Percentiles rank a stretch among this genome's conserved stretches.
phyloP scores from a whole-genome alignment of 2,888 invertebrate genomes.

The Archips crataeganus region DNA sequence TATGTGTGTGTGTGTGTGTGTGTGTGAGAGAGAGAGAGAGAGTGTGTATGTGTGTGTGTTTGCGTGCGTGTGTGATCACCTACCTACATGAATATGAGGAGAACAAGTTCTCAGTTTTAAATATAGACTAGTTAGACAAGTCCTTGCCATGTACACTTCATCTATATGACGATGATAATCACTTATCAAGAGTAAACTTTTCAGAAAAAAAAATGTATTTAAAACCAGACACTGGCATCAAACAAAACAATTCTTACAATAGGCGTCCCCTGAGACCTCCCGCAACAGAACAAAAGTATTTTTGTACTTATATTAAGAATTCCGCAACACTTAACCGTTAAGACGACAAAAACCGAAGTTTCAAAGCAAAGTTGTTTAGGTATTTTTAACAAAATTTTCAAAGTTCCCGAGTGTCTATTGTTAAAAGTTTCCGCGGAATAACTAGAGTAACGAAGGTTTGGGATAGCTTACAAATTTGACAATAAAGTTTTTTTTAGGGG shows the following conservation, averaged over 20 bases:
- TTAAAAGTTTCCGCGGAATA: slow-evolving; percentile 31
- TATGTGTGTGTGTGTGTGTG: too few relatives aligned
- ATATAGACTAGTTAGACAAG: too few relatives aligned
- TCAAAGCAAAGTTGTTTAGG: slow-evolving; percentile 13
- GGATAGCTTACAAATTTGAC: slow-evolving; percentile 23
- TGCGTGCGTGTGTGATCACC: too few relatives aligned
- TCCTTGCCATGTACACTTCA: too few relatives aligned
- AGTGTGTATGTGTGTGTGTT: too few relatives aligned
- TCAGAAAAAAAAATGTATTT: too few relatives aligned
- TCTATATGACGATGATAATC: not conserved
- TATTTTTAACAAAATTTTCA: slow-evolving; percentile 33
- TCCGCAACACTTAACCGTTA: slow-evolving; percentile 10
- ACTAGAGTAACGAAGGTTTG: slow-evolving; percentile 31
- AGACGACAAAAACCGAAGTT: slow-evolving; percentile 20
- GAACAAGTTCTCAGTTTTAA: too few relatives aligned
- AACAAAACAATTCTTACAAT: slow-evolving; percentile 2
- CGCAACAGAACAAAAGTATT: slow-evolving; percentile 13
- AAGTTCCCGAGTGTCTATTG: slow-evolving; percentile 29
- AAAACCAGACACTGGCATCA: not conserved
- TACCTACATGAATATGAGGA: too few relatives aligned
- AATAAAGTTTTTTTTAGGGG: slow-evolving; percentile 9
- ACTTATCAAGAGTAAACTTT: too few relatives aligned
- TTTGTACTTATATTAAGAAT: slow-evolving; percentile 17
- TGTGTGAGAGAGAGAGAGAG: too few relatives aligned
- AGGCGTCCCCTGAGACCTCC: not conserved